Evolutionary conservation across 2,113 vertebrate genomes (phyloP), one percentile per base, ranked within the genome.

Genomic region (Menura novaehollandiae): DNA sequence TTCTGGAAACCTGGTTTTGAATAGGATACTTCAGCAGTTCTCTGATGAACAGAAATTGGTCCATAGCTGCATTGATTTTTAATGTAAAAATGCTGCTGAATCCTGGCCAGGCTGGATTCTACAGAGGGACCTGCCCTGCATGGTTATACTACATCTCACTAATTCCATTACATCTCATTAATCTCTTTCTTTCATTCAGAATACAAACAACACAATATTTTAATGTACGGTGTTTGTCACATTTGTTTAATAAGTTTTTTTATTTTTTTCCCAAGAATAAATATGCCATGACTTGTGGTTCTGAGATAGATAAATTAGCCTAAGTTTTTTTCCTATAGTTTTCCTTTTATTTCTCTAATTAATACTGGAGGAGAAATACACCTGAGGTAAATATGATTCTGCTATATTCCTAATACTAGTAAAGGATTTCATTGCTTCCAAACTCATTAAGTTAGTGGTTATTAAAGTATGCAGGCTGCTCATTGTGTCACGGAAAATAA

Each of bases 401-500:
- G 21, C 30, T 88, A 6, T 49, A 73, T 92, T 88, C 76, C 28
- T 93, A 62, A 66, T 51, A 46, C n/a, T 47, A 63, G 39, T 83
- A 91, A 89, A 88, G 23, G 19, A 74, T 86, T 91, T 86, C 32
- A 77, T 85, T 91, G 39, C 83, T 90, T 88, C 73, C 59, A 86
- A 74, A 90, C 63, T 93, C 72, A 89, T 89, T 88, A 95, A 62
- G 72, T 49, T 77, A 91, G 47, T 74, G 33, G 35, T 84, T 91
- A 85, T 88, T 95, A 95, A 94, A 94, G 78, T 71, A 73, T 24
- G 30, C 47, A 67, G 72, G 47, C 75, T 93, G 43, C 63, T 92
- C 68, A 88, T 89, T 94, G 78, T 88, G 55, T 80, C 72, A 71
- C 26, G 21, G 79, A 94, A 93, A 92, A 95, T 44, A 80, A 46